These are phyloP conservation scores for Tamias sibiricus DNA, from an alignment of 2,113 vertebrate species.

Conservation along the genomic window DNA sequence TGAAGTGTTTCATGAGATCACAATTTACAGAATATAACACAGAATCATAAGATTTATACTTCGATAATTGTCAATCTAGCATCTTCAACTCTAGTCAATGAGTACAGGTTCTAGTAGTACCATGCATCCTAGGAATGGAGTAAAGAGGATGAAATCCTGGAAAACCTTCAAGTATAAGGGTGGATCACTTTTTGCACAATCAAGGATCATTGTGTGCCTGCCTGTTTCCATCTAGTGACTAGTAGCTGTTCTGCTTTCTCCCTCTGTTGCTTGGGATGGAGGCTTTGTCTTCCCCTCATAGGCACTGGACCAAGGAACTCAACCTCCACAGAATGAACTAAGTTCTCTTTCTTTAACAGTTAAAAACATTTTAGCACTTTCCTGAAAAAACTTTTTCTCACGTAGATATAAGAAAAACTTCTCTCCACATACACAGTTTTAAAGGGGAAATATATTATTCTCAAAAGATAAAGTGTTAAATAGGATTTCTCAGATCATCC, in stretches of 20 bases:
- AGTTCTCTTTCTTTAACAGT: neutral
- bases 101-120: too few species aligned
- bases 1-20: neutral
- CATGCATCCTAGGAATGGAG: neutral
- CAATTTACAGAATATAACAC: neutral
- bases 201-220: neutral
- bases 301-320: neutral
- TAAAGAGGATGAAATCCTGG: neutral
- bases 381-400: neutral
- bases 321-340: neutral
- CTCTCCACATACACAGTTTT: neutral
- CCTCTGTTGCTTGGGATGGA: neutral
- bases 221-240: neutral
- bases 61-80: neutral
- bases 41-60: neutral
- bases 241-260: neutral
- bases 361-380: neutral
- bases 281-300: neutral
- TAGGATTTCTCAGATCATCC: neutral
- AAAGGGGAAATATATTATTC: neutral
- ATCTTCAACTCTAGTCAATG: neutral
- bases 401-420: neutral
- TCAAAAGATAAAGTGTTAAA: neutral
- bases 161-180: neutral
- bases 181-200: neutral